Evolutionary conservation across 64 coral and sea anemone species (phyloP), one percentile per base, ranked within the genome.

Genomic region (Acropora yongei): DNA sequence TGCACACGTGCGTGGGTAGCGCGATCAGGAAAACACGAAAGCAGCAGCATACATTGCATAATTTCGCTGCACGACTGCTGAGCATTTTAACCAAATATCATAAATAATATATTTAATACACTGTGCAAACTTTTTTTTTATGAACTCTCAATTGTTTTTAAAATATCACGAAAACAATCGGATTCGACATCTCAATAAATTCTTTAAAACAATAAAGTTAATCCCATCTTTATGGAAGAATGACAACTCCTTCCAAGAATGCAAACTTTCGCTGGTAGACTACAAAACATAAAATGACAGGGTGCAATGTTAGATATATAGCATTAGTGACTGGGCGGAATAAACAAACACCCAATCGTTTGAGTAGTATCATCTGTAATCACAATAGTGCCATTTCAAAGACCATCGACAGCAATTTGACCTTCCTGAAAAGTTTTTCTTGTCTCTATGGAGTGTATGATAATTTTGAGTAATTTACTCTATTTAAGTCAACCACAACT

Each of bases 51-150:
- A 20, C 68, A 12, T 2, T 13, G 11, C 3, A 63, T 13, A 13
- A 63, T 55, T 66, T 66, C 61, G 61, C 14, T 66, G 61, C 17
- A 2, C 17, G 14, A 13, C 4, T 66, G 14, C 51, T 9, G 61
- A 66, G 9, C 17, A 71, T 44, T 11, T 4, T 65, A 10, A 3
- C 30, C 18, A 7, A 48, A 71, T 83, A 16, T 46, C 44, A 49
- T 71, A 67, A 84, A 84, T 85, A 85, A 85, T 85, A 47, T 85
- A 85, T 85, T 85, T 0, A 82, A 63, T 82, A 39, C 12, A 71
- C 66, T 47, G 11, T 71, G 7, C 61, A 85, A 68, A 67, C 42
- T 83, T 82, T 45, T 55, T 45, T 30, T 30, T 30, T 30, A 30
- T 30, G 0, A 67, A 11, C 44, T 8, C 46, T 61, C 0, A 5